Percentiles rank a stretch among this genome's conserved stretches.
Evolutionary conservation across 2,797 vertebrate species (phyloP).

Genomic region (Philypnodon macrostomus): DNA sequence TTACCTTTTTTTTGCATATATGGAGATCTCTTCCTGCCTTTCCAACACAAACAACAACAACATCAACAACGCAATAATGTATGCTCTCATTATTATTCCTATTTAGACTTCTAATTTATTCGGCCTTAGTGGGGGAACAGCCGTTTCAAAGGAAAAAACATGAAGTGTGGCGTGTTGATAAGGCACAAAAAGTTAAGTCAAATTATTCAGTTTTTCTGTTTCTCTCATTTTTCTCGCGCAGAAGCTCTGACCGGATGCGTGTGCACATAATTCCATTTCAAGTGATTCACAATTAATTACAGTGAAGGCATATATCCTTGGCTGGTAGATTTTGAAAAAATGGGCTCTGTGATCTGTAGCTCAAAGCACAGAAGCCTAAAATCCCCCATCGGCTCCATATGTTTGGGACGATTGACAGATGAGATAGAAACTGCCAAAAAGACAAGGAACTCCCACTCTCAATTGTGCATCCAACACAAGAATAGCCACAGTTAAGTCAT

Average conservation of each 20-base stretch:
- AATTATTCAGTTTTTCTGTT: conserved; percentile 62
- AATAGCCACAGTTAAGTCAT: no score
- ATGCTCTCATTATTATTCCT: conserved; percentile 78
- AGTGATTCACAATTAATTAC: conserved; percentile 66
- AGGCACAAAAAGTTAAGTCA: conserved; percentile 67
- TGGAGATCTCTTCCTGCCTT: conserved; percentile 69
- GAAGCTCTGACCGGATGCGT: conserved; percentile 34
- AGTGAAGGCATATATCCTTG: conserved; percentile 50
- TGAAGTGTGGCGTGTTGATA: conserved; percentile 70
- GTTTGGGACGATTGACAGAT: conserved; percentile 53
- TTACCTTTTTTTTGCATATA: conserved; percentile 75
- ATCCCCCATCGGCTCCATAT: conserved; percentile 49
- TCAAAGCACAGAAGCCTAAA: conserved; percentile 53
- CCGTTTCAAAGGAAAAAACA: conserved; percentile 75
- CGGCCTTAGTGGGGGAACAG: conserved; percentile 69
- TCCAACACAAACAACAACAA: conserved; percentile 76
- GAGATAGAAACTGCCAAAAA: conserved; percentile 37
- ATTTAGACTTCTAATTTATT: conserved; percentile 77
- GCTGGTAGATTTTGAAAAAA: conserved; percentile 51
- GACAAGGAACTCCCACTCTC: conserved; percentile 50
- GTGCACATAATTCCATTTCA: conserved; percentile 53
- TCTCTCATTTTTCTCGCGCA: conserved; percentile 41
- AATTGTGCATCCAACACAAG: conserved; percentile 33
- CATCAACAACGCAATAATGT: conserved; percentile 76
- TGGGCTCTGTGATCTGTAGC: conserved; percentile 50